Base-by-base conservation (phyloP, 2,113 vertebrate genomes). In the Uria lomvia region DNA sequence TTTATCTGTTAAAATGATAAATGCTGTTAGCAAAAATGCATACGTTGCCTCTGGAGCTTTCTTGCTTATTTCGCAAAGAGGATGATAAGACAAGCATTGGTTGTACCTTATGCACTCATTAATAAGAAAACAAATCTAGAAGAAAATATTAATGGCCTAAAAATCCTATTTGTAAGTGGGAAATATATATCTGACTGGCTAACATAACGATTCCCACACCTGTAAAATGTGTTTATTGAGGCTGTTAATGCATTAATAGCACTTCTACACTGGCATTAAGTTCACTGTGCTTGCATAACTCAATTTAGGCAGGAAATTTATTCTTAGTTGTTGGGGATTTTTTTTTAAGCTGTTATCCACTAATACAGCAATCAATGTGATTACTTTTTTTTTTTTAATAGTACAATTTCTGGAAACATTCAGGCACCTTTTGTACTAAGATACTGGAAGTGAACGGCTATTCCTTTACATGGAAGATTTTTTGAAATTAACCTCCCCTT, bases 1-100 rank as follows among this genome's bases (percentile, higher is more conserved):
- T 59, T 98, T 98, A 80, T 93, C 99, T 99, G 98, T 63, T 87
- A 27, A 32, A 95, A 72, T 23, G n/a, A 94, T 13, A 79, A 94
- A 72, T 0, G 4, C 19, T 18, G 30, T 94, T 49, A 92, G 74
- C 47, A 52, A 56, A 87, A 77, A 87, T 12, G 5, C 5, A 7
- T 27, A 6, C 12, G 3, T 38, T 23, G 19, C 71, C 50, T 62
- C 67, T 32, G 40, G 90, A 66, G 58, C 49, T 85, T 75, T 49
- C 38, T 49, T 72, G 81, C 22, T 75, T 49, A 5, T 38, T 68
- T 76, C 26, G 10, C 42, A 49, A 77, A 40, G 24, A n/a, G 42
- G 43, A 26, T 20, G 29, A 49, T 26, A 29, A 70, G 40, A 34
- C 27, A 58, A 38, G 8, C 18, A 14, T 18, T 40, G 30, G 45